Evolutionary conservation across 1,140 invertebrate species (phyloP), one percentile per base, ranked within the genome.

Genomic region (Heliconius eleuchia): DNA sequence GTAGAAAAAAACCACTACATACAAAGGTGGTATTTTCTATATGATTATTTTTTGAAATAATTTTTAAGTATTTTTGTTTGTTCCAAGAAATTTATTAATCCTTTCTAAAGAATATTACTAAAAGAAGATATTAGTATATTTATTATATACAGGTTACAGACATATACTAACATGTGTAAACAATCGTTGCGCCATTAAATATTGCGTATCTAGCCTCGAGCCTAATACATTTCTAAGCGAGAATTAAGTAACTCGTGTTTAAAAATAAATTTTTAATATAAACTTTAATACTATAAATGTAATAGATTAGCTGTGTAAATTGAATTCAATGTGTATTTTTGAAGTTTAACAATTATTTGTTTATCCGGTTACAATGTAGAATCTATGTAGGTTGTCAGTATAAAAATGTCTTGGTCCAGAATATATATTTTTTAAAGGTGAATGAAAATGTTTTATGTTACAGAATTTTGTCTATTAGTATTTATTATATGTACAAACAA

Each of bases 121-220:
- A 30, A 30, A 11, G 23, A 27, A 66, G 9, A 66, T 66, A 66
- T 30, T 66, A 66, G 27, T 30, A 66, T 27, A 30, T 46, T 46
- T 46, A 13, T 11, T 46, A 46, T 46, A 46, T 46, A 46, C 42
- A 46, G 4, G 4, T 46, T 66, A n/a, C 60, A 66, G 13, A 30
- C 9, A 16, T 13, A 30, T 66, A 66, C 60, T 66, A 4, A 11
- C 60, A 66, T 66, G 60, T 66, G 23, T 66, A 66, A 66, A 66
- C 60, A 66, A 66, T 27, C 60, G 60, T 66, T 66, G 60, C 60
- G 13, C 60, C 60, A 66, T 66, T 66, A 66, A 66, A 30, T 66
- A 66, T 66, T 66, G 60, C 60, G 60, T 66, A 30, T 66, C 27
- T 66, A 66, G 60, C 60, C 60, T 66, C 60, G 60, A 66, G 60